Conservation (phyloP, 1,140 invertebrate genomes). For the Neodiprion lecontei region DNA sequence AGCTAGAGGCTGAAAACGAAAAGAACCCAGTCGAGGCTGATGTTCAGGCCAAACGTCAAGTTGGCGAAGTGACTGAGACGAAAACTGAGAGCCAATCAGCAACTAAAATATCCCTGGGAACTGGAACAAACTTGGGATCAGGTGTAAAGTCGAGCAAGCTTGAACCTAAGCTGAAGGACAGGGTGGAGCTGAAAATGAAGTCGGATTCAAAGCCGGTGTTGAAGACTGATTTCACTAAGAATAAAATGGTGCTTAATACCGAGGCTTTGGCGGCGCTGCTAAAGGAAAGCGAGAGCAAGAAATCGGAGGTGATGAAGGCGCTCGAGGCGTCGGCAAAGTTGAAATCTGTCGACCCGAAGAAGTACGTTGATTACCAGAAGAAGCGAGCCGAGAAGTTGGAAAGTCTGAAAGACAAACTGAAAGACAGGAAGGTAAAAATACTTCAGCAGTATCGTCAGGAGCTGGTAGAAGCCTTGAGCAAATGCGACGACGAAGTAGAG, state of each 20-base stretch:
- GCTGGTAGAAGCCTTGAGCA: conserved; percentile 20
- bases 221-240: conserved; percentile 14
- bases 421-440: conserved; percentile 27
- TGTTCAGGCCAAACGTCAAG: too few species aligned
- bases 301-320: conserved; percentile 16
- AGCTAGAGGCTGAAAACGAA: too few species aligned
- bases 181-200: conserved; percentile 16
- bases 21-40: too few species aligned
- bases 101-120: too few species aligned
- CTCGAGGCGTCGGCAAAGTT: conserved; percentile 19
- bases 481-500: conserved; percentile 14
- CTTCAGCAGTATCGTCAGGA: conserved; percentile 31
- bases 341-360: conserved; percentile 16
- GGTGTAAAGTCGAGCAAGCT: too few species aligned
- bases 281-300: conserved; percentile 29
- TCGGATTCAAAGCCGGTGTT: neutral
- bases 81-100: too few species aligned
- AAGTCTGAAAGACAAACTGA: conserved; percentile 32
- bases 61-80: too few species aligned
- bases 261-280: conserved; percentile 25
- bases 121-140: too few species aligned
- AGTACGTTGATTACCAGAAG: conserved; percentile 19
- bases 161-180: too few species aligned
- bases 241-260: conserved; percentile 22
- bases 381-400: conserved; percentile 30